Evolutionary conservation across 2,888 invertebrate species (phyloP), one percentile per base, ranked within the genome.

Genomic region (Pheosia gnoma): DNA sequence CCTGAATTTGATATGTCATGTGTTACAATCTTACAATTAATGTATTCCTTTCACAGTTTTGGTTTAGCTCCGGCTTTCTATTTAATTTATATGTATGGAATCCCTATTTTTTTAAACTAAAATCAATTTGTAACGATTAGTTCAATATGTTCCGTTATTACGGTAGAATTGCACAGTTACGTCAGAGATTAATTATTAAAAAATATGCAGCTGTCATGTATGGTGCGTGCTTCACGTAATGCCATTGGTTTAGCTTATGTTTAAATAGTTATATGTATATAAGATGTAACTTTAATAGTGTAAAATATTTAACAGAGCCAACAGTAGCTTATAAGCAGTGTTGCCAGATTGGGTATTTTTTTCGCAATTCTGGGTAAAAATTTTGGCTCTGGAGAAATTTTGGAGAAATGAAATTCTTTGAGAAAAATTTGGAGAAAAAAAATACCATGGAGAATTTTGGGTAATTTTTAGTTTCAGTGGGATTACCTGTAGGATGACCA

Each of bases 201-300:
- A 37, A 63, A 70, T 75, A 73, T 69, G 78, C 81, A 83, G 80
- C 78, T 81, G 73, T 76, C 69, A 60, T 68, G 67, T 66, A 66
- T 77, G 72, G 79, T 25, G 25, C 25, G 79, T 80, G 84, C 79
- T 80, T 78, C 80, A 80, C 73, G 70, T 75, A 81, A 80, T 83
- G 84, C 80, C 82, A 82, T 83, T 82, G 77, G 82, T 80, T 75
- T 79, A 81, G 76, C 64, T 72, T 77, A 75, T 71, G 61, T 66
- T 65, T 59, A 66, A 71, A 61, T 61, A 70, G 68, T 69, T 77
- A 25, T 25, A 25, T 25, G 25, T 25, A 25, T 25, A 25, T 25
- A 25, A 25, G 2, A 25, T 25, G 25, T 25, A 25, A 25, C 25
- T 1, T 1, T 25, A 25, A 25, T 25, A 1, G 25, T 25, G 25